phyloP scores from a whole-genome alignment of 2,113 vertebrate species.

The Ranitomeya imitator region DNA sequence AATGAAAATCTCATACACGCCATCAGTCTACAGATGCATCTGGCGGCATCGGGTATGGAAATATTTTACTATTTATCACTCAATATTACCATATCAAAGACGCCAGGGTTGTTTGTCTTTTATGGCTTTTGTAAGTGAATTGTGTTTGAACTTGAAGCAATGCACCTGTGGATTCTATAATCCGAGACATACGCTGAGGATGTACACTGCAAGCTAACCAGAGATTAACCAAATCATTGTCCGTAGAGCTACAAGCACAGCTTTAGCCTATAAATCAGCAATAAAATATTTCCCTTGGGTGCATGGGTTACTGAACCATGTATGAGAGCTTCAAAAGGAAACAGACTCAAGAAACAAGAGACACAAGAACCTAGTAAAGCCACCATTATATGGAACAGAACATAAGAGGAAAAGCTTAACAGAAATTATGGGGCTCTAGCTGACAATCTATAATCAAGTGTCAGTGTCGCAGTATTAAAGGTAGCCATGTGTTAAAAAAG shows the following conservation, averaged over 20 bases:
- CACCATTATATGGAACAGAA: neutral
- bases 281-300: neutral
- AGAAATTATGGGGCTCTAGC: neutral
- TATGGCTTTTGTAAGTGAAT: constrained; percentile 8
- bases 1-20: neutral
- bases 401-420: neutral
- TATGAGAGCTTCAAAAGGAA: neutral
- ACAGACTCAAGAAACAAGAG: neutral
- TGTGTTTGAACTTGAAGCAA: constrained; percentile 15
- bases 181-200: constrained; percentile 3
- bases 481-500: neutral
- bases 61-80: neutral
- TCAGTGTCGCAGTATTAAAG: neutral
- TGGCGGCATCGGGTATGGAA: neutral
- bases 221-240: constrained; percentile 4
- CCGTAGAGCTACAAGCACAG: neutral
- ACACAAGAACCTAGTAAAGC: neutral
- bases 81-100: constrained; percentile 6
- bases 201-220: neutral
- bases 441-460: neutral
- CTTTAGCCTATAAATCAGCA: neutral
- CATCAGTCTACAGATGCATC: neutral
- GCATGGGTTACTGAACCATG: neutral
- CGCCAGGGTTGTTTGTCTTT: constrained; percentile 6
- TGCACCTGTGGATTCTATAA: constrained; percentile 39